Evolutionary conservation across 2,888 invertebrate species (phyloP).

Genomic region (Sphaerophoria taeniata): DNA sequence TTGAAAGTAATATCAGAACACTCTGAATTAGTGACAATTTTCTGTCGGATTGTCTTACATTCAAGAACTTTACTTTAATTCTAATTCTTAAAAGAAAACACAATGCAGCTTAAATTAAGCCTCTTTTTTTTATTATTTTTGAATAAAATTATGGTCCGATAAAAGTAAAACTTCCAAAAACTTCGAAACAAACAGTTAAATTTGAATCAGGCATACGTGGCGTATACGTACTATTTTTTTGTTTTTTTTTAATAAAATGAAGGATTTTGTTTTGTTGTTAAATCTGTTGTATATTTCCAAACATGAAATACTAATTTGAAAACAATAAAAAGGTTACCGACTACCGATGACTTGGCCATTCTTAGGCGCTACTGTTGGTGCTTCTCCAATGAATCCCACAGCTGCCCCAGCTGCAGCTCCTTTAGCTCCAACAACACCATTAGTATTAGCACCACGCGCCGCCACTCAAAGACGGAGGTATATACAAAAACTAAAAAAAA

Average conservation of each 20-base stretch:
- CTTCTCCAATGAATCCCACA: conserved; percentile 85
- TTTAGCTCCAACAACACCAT: conserved; percentile 82
- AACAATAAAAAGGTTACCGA: conserved; percentile 86
- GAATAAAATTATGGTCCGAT: conserved; percentile 31
- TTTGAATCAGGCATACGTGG: conserved; percentile 10
- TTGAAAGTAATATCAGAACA: no score
- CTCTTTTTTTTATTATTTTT: not conserved
- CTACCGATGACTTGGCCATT: conserved; percentile 91
- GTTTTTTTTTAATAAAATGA: not conserved
- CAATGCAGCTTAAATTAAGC: no score
- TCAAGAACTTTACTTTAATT: no score
- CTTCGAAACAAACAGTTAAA: not conserved
- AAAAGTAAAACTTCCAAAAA: conserved; percentile 23
- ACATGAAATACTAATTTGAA: conserved; percentile 66
- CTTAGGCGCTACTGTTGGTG: conserved; percentile 85
- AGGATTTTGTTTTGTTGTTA: conserved; percentile 14
- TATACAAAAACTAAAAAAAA: conserved; percentile 76
- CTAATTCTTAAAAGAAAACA: no score
- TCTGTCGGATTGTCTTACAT: no score
- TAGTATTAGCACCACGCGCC: conserved; percentile 89
- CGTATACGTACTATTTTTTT: conserved; percentile 52
- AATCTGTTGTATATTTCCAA: conserved; percentile 20
- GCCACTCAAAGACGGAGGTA: conserved; percentile 90
- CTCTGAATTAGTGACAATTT: no score
- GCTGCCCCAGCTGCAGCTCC: conserved; percentile 84